Evolutionary conservation across 2,888 invertebrate genomes (phyloP).

Genomic region (Rhamphomyia laevipes): DNA sequence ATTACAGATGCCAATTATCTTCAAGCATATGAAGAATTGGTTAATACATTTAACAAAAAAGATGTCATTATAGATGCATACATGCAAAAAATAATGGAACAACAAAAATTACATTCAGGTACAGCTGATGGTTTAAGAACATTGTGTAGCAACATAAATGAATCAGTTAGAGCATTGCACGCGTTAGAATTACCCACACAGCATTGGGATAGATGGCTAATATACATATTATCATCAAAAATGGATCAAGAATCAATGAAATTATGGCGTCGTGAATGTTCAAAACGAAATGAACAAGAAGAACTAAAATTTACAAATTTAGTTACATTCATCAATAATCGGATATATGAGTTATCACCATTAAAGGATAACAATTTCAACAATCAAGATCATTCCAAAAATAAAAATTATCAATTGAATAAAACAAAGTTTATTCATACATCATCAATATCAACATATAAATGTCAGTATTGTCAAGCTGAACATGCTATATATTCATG

Average conservation of each 20-base stretch:
- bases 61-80: conserved; percentile 6
- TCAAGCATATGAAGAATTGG: conserved; percentile 2
- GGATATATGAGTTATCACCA: background rate
- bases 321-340: background rate
- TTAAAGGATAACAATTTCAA: background rate
- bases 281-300: background rate
- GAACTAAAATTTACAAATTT: background rate
- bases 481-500: background rate
- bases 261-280: conserved; percentile 4
- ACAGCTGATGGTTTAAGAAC: background rate
- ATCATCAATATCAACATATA: background rate
- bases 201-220: conserved; percentile 1
- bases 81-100: conserved; percentile 6
- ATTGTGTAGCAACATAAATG: background rate
- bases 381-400: background rate
- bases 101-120: background rate
- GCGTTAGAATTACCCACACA: conserved; percentile 5
- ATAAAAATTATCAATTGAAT: background rate
- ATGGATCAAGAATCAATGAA: conserved; percentile 4
- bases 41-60: conserved; percentile 1
- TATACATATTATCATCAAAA: conserved; percentile 2
- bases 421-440: background rate
- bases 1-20: conserved; percentile 5
- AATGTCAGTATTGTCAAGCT: background rate
- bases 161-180: conserved; percentile 1